Evolutionary conservation across 2,888 invertebrate genomes (phyloP).

Genomic region (Scrobipalpa costella): DNA sequence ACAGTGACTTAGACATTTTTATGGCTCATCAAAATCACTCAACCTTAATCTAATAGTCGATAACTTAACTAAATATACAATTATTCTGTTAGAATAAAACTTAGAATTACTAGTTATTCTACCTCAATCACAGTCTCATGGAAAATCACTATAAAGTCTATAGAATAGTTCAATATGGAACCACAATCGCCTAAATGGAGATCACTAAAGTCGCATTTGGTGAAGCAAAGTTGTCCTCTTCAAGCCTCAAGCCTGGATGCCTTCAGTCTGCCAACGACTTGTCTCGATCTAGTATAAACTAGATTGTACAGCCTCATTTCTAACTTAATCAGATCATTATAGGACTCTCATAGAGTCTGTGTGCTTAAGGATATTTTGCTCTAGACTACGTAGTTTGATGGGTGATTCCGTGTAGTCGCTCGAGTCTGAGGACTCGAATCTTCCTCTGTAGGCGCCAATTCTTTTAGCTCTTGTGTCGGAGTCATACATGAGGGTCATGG

Average conservation of each 20-base stretch:
- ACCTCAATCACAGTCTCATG: slow-evolving; percentile 74
- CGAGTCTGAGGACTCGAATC: slow-evolving; percentile 68
- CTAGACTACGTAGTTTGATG: slow-evolving; percentile 58
- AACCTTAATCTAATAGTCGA: slow-evolving; percentile 14
- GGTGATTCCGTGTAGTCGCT: slow-evolving; percentile 62
- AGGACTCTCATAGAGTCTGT: slow-evolving; percentile 75
- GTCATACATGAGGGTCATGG: slow-evolving; percentile 66
- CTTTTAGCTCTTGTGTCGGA: slow-evolving; percentile 67
- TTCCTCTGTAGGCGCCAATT: slow-evolving; percentile 54
- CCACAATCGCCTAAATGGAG: slow-evolving; percentile 33
- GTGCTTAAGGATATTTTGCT: slow-evolving; percentile 69
- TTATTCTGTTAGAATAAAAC: slow-evolving; percentile 20
- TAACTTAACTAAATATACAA: slow-evolving; percentile 17
- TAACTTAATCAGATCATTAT: slow-evolving; percentile 53
- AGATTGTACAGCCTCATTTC: slow-evolving; percentile 58
- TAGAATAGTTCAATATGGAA: slow-evolving; percentile 38
- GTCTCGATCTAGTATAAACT: slow-evolving; percentile 49
- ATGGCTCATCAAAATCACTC: slow-evolving; percentile 23
- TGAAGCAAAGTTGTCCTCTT: slow-evolving; percentile 20
- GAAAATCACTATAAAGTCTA: slow-evolving; percentile 61
- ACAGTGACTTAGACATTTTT: slow-evolving; percentile 21
- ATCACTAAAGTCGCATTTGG: slow-evolving; percentile 21
- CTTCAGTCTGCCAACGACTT: slow-evolving; percentile 35
- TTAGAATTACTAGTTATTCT: slow-evolving; percentile 38
- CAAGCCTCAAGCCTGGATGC: slow-evolving; percentile 2